A percentile compares a stretch with the other conserved stretches of the same genome.
phyloP scores from a whole-genome alignment of 1,140 invertebrate species.

The Oryzaephilus surinamensis region DNA sequence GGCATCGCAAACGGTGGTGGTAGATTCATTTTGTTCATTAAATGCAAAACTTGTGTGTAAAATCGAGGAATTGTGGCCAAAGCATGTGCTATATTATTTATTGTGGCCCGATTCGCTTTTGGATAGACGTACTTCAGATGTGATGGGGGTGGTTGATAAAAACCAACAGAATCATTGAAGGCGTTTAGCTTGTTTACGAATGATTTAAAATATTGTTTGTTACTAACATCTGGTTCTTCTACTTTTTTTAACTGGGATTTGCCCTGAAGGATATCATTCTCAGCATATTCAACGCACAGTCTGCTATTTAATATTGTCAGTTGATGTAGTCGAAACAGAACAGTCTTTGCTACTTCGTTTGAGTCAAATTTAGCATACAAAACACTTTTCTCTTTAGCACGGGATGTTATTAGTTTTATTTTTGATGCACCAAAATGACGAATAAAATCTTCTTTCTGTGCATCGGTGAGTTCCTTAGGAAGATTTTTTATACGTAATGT shows the following conservation, averaged over 20 bases:
- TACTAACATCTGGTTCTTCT: constrained; percentile 22
- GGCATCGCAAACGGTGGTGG: constrained; percentile 67
- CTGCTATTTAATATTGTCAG: constrained; percentile 45
- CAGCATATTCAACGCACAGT: constrained; percentile 54
- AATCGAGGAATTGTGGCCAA: constrained; percentile 66
- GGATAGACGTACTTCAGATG: constrained; percentile 69
- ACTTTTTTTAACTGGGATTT: constrained; percentile 21
- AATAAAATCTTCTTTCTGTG: constrained; percentile 33
- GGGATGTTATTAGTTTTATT: constrained; percentile 32
- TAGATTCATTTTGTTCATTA: constrained; percentile 94
- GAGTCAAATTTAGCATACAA: constrained; percentile 45
- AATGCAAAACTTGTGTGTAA: constrained; percentile 79
- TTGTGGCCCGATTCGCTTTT: constrained; percentile 55
- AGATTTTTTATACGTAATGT: constrained; percentile 32
- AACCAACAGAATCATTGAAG: constrained; percentile 52
- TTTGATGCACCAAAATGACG: constrained; percentile 33
- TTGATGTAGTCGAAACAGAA: constrained; percentile 52
- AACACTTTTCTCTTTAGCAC: constrained; percentile 25
- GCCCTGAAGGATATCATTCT: constrained; percentile 29
- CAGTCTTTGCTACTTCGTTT: constrained; percentile 44
- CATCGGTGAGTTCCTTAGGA: constrained; percentile 29
- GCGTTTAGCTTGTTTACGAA: constrained; percentile 59
- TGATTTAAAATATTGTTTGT: constrained; percentile 44
- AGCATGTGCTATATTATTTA: constrained; percentile 68
- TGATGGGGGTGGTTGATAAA: constrained; percentile 60